These are phyloP conservation scores for Dasysyrphus tricinctus DNA, from an alignment of 2,888 invertebrate species.

Conservation along the genomic window DNA sequence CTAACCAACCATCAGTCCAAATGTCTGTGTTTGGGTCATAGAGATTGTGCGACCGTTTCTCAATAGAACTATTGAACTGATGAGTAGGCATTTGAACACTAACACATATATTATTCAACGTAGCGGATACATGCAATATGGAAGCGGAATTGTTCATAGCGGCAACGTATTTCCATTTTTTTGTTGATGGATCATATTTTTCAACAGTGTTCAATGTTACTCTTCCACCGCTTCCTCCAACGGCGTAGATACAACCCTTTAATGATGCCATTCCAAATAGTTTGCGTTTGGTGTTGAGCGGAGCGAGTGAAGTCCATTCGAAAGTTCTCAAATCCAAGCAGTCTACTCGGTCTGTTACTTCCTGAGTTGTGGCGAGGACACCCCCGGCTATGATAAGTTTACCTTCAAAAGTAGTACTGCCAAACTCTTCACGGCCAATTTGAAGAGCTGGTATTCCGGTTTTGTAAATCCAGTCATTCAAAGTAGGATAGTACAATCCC, in stretches of 20 bases:
- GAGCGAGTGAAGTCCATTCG: slow-evolving; percentile 16
- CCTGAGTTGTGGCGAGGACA: background rate
- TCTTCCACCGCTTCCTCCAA: background rate
- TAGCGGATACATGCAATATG: background rate
- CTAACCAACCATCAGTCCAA: background rate
- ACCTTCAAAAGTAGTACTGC: background rate
- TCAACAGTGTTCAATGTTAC: background rate
- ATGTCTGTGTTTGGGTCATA: slow-evolving; percentile 7
- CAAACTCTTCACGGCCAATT: slow-evolving; percentile 2
- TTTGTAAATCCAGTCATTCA: slow-evolving; percentile 4
- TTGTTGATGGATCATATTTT: slow-evolving; percentile 17
- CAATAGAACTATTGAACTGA: background rate
- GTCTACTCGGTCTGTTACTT: slow-evolving; percentile 1
- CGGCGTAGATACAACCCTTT: slow-evolving; percentile 13
- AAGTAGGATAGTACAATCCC: background rate
- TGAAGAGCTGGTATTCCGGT: background rate
- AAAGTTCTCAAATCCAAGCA: slow-evolving; percentile 21
- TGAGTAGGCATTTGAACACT: background rate
- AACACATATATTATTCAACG: slow-evolving; percentile 8
- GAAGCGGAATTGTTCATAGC: background rate
- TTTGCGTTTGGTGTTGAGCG: background rate
- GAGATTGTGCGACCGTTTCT: background rate
- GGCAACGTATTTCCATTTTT: background rate
- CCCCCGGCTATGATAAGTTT: slow-evolving; percentile 27
- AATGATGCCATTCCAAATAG: background rate